phyloP scores from a whole-genome alignment of 2,113 vertebrate species.

The Eurystomus gularis region DNA sequence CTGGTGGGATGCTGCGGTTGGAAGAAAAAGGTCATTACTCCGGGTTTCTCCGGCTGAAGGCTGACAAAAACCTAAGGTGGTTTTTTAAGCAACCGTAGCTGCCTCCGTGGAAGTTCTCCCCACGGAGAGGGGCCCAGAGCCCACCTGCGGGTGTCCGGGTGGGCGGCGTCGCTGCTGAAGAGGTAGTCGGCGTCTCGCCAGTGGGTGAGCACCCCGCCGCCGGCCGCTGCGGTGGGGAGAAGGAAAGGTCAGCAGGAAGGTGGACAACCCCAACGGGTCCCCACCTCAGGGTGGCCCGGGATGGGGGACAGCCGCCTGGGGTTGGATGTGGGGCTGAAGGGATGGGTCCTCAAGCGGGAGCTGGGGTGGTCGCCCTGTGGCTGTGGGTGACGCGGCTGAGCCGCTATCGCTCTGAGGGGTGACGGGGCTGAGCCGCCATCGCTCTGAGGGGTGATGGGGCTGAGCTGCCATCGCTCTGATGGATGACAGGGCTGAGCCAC shows the following conservation, averaged over 20 bases:
- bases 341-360: neutral
- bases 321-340: accelerated
- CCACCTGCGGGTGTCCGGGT: conserved; percentile 77
- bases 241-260: neutral
- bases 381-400: neutral
- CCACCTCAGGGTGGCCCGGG: accelerated
- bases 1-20: no score
- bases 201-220: conserved; percentile 55
- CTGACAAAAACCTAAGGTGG: no score
- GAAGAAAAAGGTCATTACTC: no score
- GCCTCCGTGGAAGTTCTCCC: no score
- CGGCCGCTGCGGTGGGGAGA: conserved; percentile 39
- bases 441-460: no score
- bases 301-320: neutral
- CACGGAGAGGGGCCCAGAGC: neutral
- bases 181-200: conserved; percentile 57
- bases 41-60: no score
- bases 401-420: no score
- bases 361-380: neutral
- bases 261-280: accelerated
- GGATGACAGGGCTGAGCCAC: neutral
- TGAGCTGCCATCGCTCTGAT: no score
- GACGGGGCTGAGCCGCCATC: neutral
- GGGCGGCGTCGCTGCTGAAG: conserved; percentile 75
- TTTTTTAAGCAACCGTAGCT: no score